Evolutionary conservation across 1,140 invertebrate species (phyloP), one percentile per base, ranked within the genome.

Genomic region (Diachasma alloeum): DNA sequence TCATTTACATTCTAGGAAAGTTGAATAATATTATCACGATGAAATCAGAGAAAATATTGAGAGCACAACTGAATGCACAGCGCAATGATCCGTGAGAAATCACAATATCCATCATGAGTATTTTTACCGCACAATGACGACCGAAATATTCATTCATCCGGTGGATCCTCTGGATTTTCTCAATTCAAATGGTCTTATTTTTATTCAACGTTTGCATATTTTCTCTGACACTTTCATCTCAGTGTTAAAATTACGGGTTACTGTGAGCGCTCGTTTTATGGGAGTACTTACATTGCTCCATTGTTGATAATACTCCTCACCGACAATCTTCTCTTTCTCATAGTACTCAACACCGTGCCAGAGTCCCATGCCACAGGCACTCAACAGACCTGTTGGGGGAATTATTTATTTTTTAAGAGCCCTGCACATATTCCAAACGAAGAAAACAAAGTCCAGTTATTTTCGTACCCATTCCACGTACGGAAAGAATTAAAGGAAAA

Each of bases 291-390:
- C 96, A 88, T 94, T 94, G 87, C 93, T 96, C 96, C 97, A 98
- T 84, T 96, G 94, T 88, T 97, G 96, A 85, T 96, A 97, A 85
- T 93, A 96, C 83, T 96, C 95, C 83, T 97, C 95, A 44, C 95
- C 96, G 69, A 97, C 95, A 36, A 97, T 93, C 88, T 96, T 97
- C 88, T 97, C 96, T 86, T 96, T 96, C 87, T 98, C 97, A 83
- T 97, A 98, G 88, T 97, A 98, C 87, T 98, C 97, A 22, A 97
- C 96, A 37, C 96, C 97, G 86, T 98, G 97, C 96, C 96, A 98
- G 36, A 98, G 91, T 68, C 96, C 97, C 96, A 98, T 98, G 39
- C 94, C 96, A 59, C 96, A 96, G 36, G 96, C 96, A 77, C 95
- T 94, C 77, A 98, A 88, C 48, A 98, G 87, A 90, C 96, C 97